Evolutionary conservation across 2,888 invertebrate species (phyloP).

Genomic region (Cryptus armator): DNA sequence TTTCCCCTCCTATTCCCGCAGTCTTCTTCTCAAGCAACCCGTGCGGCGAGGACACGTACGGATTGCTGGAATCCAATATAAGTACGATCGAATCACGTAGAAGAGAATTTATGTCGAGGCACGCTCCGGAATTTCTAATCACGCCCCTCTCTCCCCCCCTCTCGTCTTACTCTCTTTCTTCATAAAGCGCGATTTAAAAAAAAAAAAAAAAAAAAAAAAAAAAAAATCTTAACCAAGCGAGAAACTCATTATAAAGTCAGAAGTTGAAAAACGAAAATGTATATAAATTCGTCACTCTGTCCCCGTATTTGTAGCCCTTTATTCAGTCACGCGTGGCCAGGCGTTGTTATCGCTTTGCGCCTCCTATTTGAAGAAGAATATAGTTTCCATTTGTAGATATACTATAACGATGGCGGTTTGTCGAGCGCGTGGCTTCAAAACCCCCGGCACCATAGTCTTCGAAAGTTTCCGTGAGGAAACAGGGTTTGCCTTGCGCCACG

Average conservation of each 20-base stretch:
- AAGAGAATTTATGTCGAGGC: constrained; percentile 65
- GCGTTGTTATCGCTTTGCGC: constrained; percentile 46
- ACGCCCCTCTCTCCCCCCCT: constrained; percentile 21
- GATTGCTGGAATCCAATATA: constrained; percentile 68
- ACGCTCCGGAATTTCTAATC: constrained; percentile 66
- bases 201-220: constrained; percentile 41
- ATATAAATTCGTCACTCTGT: neutral
- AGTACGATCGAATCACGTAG: constrained; percentile 68
- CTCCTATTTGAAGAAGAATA: constrained; percentile 42
- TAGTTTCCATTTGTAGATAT: constrained; percentile 18
- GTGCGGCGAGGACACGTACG: constrained; percentile 62
- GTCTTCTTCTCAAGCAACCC: constrained; percentile 39
- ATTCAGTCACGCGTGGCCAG: constrained; percentile 28
- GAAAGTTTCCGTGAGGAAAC: constrained; percentile 63
- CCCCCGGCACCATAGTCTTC: constrained; percentile 38
- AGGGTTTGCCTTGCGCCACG: constrained; percentile 55
- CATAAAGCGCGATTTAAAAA: constrained; percentile 45
- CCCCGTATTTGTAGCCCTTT: neutral
- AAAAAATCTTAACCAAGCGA: neutral
- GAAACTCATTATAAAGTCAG: neutral
- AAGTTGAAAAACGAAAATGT: neutral
- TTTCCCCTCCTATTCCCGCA: constrained; percentile 40
- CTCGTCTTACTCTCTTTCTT: constrained; percentile 10
- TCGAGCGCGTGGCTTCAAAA: constrained; percentile 45
- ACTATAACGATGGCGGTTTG: constrained; percentile 27